Evolutionary conservation across 2,888 invertebrate genomes (phyloP).

Genomic region (Limulus polyphemus): DNA sequence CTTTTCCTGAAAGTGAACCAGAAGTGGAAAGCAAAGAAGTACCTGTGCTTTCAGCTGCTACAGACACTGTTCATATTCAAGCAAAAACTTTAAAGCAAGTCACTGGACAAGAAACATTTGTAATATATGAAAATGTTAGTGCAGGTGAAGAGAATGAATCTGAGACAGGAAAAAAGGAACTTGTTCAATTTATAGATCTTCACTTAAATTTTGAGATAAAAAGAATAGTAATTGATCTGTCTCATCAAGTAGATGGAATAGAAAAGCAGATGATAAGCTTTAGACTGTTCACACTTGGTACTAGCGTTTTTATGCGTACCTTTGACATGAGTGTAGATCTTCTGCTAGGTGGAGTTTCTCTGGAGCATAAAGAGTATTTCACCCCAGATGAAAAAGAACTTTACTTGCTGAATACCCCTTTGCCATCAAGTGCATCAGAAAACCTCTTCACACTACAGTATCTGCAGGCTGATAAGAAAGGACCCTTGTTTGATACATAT

Average conservation of each 20-base stretch:
- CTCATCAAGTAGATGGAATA: slow-evolving; percentile 28
- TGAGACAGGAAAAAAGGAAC: slow-evolving; percentile 15
- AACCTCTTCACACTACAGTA: background rate
- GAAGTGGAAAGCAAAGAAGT: no score
- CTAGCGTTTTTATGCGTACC: slow-evolving; percentile 61
- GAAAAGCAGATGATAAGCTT: slow-evolving; percentile 46
- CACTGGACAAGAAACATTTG: background rate
- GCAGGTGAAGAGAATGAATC: slow-evolving; percentile 10
- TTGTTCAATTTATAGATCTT: slow-evolving; percentile 29
- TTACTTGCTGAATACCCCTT: slow-evolving; percentile 43
- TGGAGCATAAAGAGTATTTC: slow-evolving; percentile 41
- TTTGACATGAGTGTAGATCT: slow-evolving; percentile 53
- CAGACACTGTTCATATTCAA: slow-evolving; percentile 3
- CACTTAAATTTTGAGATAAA: slow-evolving; percentile 36
- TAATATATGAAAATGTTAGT: no score
- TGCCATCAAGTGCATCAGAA: slow-evolving; percentile 30
- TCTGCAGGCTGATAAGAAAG: slow-evolving; percentile 55
- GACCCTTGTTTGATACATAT: slow-evolving; percentile 61
- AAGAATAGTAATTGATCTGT: slow-evolving; percentile 27
- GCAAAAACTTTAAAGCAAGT: slow-evolving; percentile 23
- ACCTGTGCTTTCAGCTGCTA: no score
- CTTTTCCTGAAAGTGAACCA: slow-evolving; percentile 39
- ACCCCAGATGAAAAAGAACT: slow-evolving; percentile 29
- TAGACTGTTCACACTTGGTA: slow-evolving; percentile 54
- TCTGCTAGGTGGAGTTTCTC: slow-evolving; percentile 57